phyloP scores from a whole-genome alignment of 2,113 vertebrate species.

The Colaptes auratus region DNA sequence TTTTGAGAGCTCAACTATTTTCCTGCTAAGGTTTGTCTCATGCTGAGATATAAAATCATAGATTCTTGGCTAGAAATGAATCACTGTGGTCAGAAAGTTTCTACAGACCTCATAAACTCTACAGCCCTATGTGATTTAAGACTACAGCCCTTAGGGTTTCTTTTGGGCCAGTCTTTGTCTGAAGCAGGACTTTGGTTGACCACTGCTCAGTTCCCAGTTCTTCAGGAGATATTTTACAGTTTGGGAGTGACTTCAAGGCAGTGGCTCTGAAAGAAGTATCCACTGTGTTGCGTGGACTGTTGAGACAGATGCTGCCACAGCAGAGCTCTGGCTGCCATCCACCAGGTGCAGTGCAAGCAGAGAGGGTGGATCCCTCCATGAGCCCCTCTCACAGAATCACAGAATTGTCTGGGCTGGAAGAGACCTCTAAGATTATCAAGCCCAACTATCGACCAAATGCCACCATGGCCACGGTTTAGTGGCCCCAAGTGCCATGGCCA shows the following conservation, averaged over 20 bases:
- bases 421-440: too few relatives aligned
- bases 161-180: background rate
- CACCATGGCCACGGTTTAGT: too few relatives aligned
- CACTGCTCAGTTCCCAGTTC: background rate
- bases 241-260: background rate
- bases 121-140: background rate
- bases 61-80: background rate
- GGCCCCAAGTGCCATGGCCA: too few relatives aligned
- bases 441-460: too few relatives aligned
- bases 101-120: background rate
- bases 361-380: background rate
- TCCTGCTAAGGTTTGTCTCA: slow-evolving; percentile 8
- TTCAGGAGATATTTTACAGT: background rate
- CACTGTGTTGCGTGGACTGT: background rate
- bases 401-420: too few relatives aligned
- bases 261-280: background rate
- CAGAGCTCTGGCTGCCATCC: background rate
- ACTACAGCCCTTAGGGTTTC: background rate
- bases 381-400: too few relatives aligned
- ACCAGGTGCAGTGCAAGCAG: fast-evolving
- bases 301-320: background rate
- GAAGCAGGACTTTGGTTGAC: background rate
- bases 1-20: background rate
- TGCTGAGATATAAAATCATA: background rate
- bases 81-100: slow-evolving; percentile 6